Evolutionary conservation across 2,113 vertebrate genomes (phyloP), one percentile per base, ranked within the genome.

Genomic region (Atlantisia rogersi): DNA sequence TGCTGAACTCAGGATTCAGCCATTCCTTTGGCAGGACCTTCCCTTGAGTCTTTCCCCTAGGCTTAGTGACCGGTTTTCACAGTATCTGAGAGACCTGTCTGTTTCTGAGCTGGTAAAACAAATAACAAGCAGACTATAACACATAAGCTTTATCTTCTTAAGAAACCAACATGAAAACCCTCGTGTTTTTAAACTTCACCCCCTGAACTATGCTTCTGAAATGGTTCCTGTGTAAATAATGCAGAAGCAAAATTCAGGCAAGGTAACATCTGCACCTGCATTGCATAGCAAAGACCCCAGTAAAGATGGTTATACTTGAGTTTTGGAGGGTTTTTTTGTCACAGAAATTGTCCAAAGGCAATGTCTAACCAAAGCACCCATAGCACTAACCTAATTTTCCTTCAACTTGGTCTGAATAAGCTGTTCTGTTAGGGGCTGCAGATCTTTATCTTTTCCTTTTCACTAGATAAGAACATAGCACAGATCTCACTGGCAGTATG

Each of bases 231-330:
- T 9, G 6, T 59, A 7, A 85, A 87, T 92, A 67, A 62, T 28
- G 6, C 48, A 69, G 68, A 39, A 74, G 15, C 11, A 79, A 37
- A 12, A 24, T 92, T 81, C 25, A 74, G 68, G 29, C 10, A 91
- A 32, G 12, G 20, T 22, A 83, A 11, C 46, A 37, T 83, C 35
- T 24, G 37, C 6, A 39, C 5, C 0, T 0, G 7, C 25, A 32
- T 6, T n/a, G 12, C 7, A 12, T 56, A 68, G 85, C 35, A 56
- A 67, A 31, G 12, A 25, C 25, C 21, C 20, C 25, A 10, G 5
- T 2, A 70, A 6, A 63, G 20, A 6, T 26, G 6, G 26, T 28
- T 81, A 31, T 35, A n/a, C 9, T 48, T 2, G 2, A 15, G 50
- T 7, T 15, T 26, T 10, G 50, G 35, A 35, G 35, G 35, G 24